Percentiles rank a stretch among this genome's conserved stretches.
phyloP scores from a whole-genome alignment of 2,113 vertebrate genomes.

The Rhea americana region DNA sequence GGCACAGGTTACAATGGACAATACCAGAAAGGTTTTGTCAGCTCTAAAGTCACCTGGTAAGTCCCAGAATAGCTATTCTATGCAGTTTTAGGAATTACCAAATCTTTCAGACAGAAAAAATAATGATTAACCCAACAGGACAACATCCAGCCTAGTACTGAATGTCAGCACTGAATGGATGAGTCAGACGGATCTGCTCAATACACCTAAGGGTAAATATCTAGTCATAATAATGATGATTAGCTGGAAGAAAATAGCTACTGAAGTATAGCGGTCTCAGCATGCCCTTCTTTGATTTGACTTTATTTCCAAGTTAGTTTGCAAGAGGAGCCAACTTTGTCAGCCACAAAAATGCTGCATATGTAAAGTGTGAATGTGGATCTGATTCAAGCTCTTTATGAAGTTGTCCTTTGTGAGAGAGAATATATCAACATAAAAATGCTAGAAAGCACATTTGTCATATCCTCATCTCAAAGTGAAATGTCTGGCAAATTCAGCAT shows the following conservation, averaged over 20 bases:
- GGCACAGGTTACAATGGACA: neutral
- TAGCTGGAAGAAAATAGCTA: neutral
- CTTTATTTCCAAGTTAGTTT: neutral
- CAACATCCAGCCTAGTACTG: neutral
- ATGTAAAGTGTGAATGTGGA: conserved; percentile 21
- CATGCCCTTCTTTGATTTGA: neutral
- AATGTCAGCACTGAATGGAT: neutral
- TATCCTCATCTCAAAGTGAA: conserved; percentile 13
- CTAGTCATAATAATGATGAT: conserved; percentile 37
- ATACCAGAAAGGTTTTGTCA: conserved; percentile 27
- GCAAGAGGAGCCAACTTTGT: neutral
- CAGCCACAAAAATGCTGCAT: neutral
- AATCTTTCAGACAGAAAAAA: conserved; percentile 28
- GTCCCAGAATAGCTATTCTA: neutral
- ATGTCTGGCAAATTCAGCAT: neutral
- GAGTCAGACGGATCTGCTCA: conserved; percentile 33
- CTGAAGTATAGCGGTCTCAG: neutral
- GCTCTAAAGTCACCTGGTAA: neutral
- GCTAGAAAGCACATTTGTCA: conserved; percentile 7
- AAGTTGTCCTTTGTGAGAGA: conserved; percentile 23
- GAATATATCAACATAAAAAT: conserved; percentile 36
- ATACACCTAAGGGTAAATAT: conserved; percentile 14
- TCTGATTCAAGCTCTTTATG: conserved; percentile 44
- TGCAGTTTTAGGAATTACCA: conserved; percentile 32
- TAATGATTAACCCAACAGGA: conserved; percentile 5